Conservation (phyloP, 2,797 vertebrate species). For the Cryptoblepharus egeriae region DNA sequence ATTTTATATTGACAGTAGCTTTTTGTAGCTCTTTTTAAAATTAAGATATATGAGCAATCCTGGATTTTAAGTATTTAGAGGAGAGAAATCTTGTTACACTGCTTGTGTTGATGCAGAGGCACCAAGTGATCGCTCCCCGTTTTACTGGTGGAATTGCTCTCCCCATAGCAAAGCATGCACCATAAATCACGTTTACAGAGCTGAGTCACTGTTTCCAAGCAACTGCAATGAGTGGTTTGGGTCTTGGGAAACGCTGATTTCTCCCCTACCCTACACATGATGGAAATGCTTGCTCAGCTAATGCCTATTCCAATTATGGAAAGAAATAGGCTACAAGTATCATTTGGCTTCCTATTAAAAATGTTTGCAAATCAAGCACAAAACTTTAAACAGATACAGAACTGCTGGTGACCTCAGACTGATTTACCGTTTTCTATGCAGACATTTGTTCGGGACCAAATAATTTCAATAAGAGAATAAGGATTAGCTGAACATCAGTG, state of each 20-base stretch:
- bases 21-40: no score
- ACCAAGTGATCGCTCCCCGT: not conserved
- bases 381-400: no score
- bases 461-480: not conserved
- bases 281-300: not conserved
- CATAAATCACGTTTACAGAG: not conserved
- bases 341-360: no score
- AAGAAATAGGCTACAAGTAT: no score
- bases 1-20: no score
- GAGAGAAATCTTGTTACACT: not conserved
- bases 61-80: not conserved
- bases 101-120: not conserved
- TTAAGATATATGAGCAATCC: not conserved
- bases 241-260: not conserved
- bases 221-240: not conserved
- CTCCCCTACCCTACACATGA: not conserved
- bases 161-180: not conserved
- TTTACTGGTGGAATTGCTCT: not conserved
- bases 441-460: not conserved
- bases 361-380: no score
- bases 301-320: no score
- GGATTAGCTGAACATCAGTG: no score
- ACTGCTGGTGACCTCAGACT: not conserved
- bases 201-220: not conserved
- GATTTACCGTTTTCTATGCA: not conserved